Conservation (phyloP, 2,888 invertebrate species). For the Apodemia zela region DNA sequence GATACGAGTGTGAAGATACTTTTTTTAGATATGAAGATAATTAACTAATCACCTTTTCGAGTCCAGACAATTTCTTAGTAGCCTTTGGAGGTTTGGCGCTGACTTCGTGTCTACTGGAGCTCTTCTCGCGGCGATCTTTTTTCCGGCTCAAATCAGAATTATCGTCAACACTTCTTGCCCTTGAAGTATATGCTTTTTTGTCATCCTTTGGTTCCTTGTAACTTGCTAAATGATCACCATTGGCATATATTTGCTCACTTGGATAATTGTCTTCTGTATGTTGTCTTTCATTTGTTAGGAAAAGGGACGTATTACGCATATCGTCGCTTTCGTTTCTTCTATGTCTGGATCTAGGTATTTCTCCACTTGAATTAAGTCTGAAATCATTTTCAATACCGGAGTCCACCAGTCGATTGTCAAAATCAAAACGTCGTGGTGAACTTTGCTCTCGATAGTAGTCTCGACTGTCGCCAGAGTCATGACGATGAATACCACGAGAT, state of each 20-base stretch:
- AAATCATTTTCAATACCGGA: slow-evolving; percentile 92
- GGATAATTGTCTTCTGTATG: slow-evolving; percentile 84
- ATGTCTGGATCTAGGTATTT: slow-evolving; percentile 58
- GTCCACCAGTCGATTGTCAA: slow-evolving; percentile 84
- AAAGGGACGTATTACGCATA: slow-evolving; percentile 83
- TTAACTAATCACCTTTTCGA: slow-evolving; percentile 82
- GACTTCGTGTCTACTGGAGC: slow-evolving; percentile 67
- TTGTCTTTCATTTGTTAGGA: slow-evolving; percentile 86
- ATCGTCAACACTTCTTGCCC: slow-evolving; percentile 82
- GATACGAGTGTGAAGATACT: no score
- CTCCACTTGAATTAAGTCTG: slow-evolving; percentile 84
- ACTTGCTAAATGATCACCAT: slow-evolving; percentile 62
- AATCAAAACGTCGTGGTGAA: slow-evolving; percentile 68
- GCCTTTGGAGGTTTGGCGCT: slow-evolving; percentile 81
- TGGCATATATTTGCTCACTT: slow-evolving; percentile 69
- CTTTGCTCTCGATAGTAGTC: slow-evolving; percentile 66
- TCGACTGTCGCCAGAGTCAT: slow-evolving; percentile 74
- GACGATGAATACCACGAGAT: slow-evolving; percentile 59
- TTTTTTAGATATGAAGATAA: background rate
- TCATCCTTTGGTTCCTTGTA: slow-evolving; percentile 57
- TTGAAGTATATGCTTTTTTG: slow-evolving; percentile 60
- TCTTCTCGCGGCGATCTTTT: slow-evolving; percentile 80
- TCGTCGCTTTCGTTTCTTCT: slow-evolving; percentile 83
- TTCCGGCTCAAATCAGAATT: slow-evolving; percentile 84
- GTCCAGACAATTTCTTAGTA: slow-evolving; percentile 84